These are phyloP conservation scores for Xyrauchen texanus DNA, from an alignment of 2,113 vertebrate species.

Conservation along the genomic window DNA sequence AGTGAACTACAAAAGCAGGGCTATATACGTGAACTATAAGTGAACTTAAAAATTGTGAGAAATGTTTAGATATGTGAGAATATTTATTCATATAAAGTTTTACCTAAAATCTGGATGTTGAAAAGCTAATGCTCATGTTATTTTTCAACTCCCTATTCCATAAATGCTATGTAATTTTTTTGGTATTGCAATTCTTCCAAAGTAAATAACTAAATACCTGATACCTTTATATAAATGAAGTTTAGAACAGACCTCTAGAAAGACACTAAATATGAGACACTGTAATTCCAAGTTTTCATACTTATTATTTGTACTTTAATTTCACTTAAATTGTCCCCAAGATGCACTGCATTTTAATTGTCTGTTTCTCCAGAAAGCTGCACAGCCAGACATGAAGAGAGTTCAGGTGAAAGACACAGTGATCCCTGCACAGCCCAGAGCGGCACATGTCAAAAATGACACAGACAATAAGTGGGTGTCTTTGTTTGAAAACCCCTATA, in stretches of 20 bases:
- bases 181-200: no score
- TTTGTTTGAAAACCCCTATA: neutral
- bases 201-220: neutral
- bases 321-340: no score
- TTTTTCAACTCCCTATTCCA: no score
- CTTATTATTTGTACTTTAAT: neutral
- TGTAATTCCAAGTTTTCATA: neutral
- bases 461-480: conserved; percentile 61
- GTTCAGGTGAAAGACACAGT: conserved; percentile 55
- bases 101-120: no score
- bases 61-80: no score
- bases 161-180: no score
- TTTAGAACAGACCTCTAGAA: neutral
- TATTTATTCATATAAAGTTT: no score
- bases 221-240: neutral
- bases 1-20: no score
- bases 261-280: neutral
- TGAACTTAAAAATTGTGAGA: no score
- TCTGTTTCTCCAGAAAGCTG: conserved; percentile 4
- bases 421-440: conserved; percentile 41
- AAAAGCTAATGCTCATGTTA: no score
- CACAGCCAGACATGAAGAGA: conserved; percentile 59
- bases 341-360: neutral
- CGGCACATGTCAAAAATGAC: conserved; percentile 54
- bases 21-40: no score